Percentiles rank a stretch among this genome's conserved stretches.
These are phyloP conservation scores for Diabrotica balteata DNA, from an alignment of 2,888 invertebrate genomes.

Conservation along the genomic window DNA sequence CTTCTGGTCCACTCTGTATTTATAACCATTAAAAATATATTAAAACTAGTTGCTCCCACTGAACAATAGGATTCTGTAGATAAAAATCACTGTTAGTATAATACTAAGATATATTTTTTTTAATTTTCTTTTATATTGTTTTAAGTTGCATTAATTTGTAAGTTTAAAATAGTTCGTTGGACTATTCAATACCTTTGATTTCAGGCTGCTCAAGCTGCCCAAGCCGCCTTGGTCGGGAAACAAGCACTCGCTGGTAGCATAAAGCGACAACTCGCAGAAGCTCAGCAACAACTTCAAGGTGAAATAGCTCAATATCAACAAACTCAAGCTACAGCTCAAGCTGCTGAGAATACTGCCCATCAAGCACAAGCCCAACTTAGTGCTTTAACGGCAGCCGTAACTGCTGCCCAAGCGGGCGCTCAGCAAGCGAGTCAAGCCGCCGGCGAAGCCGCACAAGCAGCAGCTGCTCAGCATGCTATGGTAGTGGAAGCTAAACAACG, in stretches of 20 bases:
- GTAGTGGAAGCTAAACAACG: constrained; percentile 68
- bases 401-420: constrained; percentile 45
- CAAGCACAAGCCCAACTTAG: constrained; percentile 72
- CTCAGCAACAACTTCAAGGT: constrained; percentile 69
- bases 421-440: constrained; percentile 40
- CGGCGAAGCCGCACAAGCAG: constrained; percentile 39
- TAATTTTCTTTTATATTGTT: background rate
- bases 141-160: no score
- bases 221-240: constrained; percentile 69
- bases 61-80: no score
- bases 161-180: no score
- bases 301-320: constrained; percentile 74
- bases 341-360: constrained; percentile 73
- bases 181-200: no score
- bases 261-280: constrained; percentile 73
- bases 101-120: background rate
- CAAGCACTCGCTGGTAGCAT: constrained; percentile 61
- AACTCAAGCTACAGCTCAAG: constrained; percentile 71
- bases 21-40: no score
- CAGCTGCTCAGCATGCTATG: constrained; percentile 44
- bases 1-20: no score
- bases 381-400: constrained; percentile 73
- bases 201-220: constrained; percentile 70
- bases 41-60: no score
- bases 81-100: no score